Conservation (phyloP, 2,113 vertebrate genomes). For the Oreocharis arfaki region DNA sequence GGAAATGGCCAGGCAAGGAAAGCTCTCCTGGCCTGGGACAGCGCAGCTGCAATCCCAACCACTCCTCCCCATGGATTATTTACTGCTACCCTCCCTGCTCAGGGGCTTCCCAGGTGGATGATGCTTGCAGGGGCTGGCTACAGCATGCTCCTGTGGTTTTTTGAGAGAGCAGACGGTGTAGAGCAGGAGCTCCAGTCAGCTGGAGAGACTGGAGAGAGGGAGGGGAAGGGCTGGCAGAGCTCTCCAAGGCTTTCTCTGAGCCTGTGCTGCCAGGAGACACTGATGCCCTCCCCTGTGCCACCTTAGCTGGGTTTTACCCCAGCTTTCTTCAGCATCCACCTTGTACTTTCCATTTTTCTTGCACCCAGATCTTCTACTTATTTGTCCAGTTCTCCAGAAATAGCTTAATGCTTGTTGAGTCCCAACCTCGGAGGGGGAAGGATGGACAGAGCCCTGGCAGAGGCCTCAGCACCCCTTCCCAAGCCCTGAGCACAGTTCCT, state of each 20-base stretch:
- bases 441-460: not conserved
- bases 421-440: not conserved
- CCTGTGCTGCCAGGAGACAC: too few relatives aligned
- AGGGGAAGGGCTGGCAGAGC: rapidly evolving
- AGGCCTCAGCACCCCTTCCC: not conserved
- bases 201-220: not conserved
- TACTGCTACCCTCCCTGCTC: not conserved
- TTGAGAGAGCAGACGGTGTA: not conserved
- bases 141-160: not conserved
- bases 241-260: rapidly evolving
- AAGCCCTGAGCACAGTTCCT: not conserved
- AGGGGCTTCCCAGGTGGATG: not conserved
- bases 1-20: not conserved
- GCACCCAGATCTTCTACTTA: not conserved
- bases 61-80: not conserved
- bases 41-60: not conserved
- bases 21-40: not conserved
- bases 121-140: not conserved
- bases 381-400: not conserved
- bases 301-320: not conserved
- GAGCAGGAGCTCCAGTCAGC: not conserved
- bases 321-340: not conserved
- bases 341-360: rapidly evolving
- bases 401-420: not conserved
- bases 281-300: not conserved